Conservation (phyloP, 1,140 invertebrate genomes). For the Pteromalus puparum region DNA sequence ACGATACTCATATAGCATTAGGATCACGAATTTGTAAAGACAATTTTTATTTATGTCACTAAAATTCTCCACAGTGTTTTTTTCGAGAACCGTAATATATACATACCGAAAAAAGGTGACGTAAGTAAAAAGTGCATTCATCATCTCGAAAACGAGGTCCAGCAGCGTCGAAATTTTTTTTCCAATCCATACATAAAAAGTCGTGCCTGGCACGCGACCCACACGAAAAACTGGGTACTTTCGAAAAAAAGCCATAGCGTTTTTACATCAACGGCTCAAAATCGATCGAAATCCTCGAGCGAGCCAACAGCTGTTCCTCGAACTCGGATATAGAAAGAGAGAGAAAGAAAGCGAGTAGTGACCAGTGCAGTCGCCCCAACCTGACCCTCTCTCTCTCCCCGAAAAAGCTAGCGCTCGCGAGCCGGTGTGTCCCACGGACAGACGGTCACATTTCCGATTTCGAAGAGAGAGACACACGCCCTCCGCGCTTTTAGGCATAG, state of each 20-base stretch:
- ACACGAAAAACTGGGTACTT: conserved; percentile 10
- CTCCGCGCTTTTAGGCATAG: conserved; percentile 31
- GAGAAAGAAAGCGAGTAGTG: conserved; percentile 45
- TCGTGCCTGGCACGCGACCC: conserved; percentile 35
- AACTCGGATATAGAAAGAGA: background rate
- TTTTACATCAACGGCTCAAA: conserved; percentile 37
- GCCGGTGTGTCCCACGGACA: conserved; percentile 52
- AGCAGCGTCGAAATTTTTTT: background rate
- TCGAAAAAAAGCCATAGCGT: conserved; percentile 31
- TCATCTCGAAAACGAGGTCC: background rate
- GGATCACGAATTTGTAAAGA: background rate
- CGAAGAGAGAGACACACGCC: conserved; percentile 57
- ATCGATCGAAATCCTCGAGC: conserved; percentile 51
- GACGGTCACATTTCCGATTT: conserved; percentile 66
- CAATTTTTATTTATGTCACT: background rate
- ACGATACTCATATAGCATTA: background rate
- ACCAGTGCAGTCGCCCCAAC: conserved; percentile 62
- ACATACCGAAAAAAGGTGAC: background rate
- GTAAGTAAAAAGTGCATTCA: conserved; percentile 1
- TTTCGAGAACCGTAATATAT: too few species aligned
- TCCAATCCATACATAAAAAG: conserved; percentile 25
- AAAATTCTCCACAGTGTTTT: too few species aligned
- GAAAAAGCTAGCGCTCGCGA: conserved; percentile 24
- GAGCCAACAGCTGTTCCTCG: conserved; percentile 66
- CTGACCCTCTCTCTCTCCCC: conserved; percentile 59